A percentile compares a stretch with the other conserved stretches of the same genome.
Conservation (phyloP, 2,113 vertebrate genomes). For the Petrocephalus microphthalmus region DNA sequence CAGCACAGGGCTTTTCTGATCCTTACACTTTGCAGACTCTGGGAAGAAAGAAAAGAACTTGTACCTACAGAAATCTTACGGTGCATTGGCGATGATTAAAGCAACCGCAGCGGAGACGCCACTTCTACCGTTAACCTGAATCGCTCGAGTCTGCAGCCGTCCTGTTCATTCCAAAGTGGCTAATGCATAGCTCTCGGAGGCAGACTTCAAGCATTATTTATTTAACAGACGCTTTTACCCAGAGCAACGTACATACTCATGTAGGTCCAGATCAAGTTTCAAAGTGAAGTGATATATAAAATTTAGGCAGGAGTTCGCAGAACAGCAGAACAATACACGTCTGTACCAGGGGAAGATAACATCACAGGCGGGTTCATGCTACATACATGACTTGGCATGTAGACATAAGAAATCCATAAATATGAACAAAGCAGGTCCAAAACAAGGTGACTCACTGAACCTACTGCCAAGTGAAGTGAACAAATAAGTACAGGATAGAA, state of each 20-base stretch:
- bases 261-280: background rate
- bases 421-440: background rate
- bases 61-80: background rate
- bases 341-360: background rate
- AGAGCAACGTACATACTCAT: background rate
- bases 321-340: background rate
- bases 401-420: background rate
- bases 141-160: background rate
- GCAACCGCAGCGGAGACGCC: background rate
- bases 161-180: background rate
- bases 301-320: background rate
- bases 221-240: background rate
- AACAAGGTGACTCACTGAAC: background rate
- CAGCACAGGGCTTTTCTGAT: background rate
- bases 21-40: background rate
- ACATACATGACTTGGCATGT: background rate
- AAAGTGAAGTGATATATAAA: background rate
- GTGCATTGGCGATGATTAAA: background rate
- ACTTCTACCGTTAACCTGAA: background rate
- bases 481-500: background rate
- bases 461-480: background rate
- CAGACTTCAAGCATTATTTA: background rate
- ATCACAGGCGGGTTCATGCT: background rate
- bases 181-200: background rate
- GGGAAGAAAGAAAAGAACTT: background rate